Conservation (phyloP, 23 tunicate species). For the Styela plicata region DNA sequence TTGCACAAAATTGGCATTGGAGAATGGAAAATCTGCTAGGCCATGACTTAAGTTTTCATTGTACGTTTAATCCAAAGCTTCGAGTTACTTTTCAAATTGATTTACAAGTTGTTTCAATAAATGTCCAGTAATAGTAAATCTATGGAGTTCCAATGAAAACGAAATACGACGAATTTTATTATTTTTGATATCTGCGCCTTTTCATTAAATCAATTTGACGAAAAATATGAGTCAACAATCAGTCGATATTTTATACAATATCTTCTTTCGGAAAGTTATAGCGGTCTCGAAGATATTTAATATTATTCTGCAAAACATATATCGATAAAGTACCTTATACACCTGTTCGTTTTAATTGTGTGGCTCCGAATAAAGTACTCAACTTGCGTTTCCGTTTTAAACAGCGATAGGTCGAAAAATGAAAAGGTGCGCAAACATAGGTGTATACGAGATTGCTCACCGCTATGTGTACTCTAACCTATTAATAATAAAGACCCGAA, state of each 20-base stretch:
- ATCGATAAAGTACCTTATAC: constrained; percentile 14
- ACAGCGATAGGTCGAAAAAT: constrained; percentile 1
- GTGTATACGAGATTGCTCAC: constrained; percentile 32
- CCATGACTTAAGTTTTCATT: no score
- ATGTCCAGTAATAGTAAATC: not conserved
- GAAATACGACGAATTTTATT: not conserved
- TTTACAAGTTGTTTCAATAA: not conserved
- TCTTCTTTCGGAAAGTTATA: not conserved
- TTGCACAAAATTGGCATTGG: no score
- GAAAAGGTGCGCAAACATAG: constrained; percentile 35
- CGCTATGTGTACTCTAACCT: constrained; percentile 32
- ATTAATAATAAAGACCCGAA: constrained; percentile 18
- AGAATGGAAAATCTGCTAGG: no score
- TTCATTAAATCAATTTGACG: not conserved
- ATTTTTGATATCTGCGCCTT: not conserved
- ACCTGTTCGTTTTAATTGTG: constrained; percentile 36
- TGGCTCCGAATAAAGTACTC: constrained; percentile 7
- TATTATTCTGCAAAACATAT: constrained; percentile 1
- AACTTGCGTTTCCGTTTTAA: constrained; percentile 26
- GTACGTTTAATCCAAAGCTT: no score
- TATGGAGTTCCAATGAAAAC: not conserved
- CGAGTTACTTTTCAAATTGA: no score
- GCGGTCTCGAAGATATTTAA: not conserved
- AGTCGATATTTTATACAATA: no score
- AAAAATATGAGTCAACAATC: not conserved